phyloP scores from a whole-genome alignment of 2,113 vertebrate genomes.

The Thryonomys swinderianus region DNA sequence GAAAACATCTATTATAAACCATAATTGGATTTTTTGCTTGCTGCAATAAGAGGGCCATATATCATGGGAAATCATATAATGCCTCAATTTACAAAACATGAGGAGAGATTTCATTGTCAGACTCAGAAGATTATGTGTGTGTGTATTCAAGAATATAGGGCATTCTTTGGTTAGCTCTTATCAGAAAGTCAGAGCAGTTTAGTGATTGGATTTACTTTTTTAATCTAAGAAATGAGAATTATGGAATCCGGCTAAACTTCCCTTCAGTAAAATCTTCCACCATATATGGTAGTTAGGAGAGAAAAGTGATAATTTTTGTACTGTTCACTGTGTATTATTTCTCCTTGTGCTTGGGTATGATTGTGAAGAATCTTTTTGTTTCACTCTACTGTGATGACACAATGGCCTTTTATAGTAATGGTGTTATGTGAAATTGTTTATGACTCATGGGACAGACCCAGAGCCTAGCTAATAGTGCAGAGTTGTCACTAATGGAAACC shows the following conservation, averaged over 20 bases:
- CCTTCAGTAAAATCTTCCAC: background rate
- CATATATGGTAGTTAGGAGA: background rate
- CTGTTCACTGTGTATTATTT: background rate
- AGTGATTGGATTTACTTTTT: background rate
- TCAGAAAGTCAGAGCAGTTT: background rate
- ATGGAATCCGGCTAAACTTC: background rate
- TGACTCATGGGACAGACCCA: background rate
- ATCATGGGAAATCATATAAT: background rate
- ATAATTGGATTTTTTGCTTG: background rate
- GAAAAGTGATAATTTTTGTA: background rate
- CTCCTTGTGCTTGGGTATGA: background rate
- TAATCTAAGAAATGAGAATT: background rate
- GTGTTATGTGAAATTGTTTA: background rate
- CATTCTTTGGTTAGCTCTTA: background rate
- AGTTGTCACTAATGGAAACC: background rate
- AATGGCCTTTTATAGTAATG: background rate
- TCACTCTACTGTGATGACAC: background rate
- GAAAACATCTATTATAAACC: background rate
- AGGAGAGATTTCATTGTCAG: background rate
- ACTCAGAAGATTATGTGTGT: background rate
- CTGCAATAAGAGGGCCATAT: background rate
- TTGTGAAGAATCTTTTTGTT: background rate
- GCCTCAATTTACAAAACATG: background rate
- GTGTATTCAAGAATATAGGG: background rate
- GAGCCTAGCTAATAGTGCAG: too few relatives aligned